phyloP scores from a whole-genome alignment of 2,888 invertebrate species.

The Lasioglossum lativentre region DNA sequence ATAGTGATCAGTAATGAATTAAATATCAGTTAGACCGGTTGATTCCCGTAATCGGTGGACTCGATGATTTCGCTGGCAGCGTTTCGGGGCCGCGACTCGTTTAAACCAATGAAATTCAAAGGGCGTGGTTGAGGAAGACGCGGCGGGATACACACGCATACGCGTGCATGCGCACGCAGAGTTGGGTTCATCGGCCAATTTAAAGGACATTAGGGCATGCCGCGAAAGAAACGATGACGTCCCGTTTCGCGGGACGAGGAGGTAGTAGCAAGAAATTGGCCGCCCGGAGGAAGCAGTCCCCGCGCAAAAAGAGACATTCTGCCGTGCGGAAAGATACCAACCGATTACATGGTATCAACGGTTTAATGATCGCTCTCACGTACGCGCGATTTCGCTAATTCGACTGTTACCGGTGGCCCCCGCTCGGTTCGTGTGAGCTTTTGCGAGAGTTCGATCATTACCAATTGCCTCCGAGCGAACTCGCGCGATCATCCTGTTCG shows the following conservation, averaged over 20 bases:
- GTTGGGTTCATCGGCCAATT: constrained; percentile 50
- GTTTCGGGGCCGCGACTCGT: not conserved
- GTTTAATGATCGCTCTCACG: constrained; percentile 54
- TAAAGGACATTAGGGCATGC: constrained; percentile 52
- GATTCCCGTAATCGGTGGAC: not conserved
- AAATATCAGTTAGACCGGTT: not conserved
- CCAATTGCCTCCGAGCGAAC: constrained; percentile 47
- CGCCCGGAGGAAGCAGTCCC: constrained; percentile 39
- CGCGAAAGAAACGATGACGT: constrained; percentile 21
- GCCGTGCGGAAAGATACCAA: constrained; percentile 57
- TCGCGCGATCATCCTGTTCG: constrained; percentile 20
- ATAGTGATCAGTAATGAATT: not conserved
- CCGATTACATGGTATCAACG: constrained; percentile 59
- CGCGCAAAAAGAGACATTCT: constrained; percentile 58
- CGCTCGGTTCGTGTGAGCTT: constrained; percentile 7
- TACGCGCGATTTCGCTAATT: constrained; percentile 61
- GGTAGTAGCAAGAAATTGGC: constrained; percentile 38
- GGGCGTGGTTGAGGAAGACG: not conserved
- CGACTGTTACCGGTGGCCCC: constrained; percentile 50
- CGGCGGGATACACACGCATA: not conserved
- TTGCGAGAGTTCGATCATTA: constrained; percentile 48
- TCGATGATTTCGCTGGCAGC: not conserved
- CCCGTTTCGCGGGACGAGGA: not conserved
- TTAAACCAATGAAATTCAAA: constrained; percentile 18
- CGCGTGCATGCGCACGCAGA: not conserved